Evolutionary conservation across 2,797 vertebrate species (phyloP).

Genomic region (Neosalanx taihuensis): DNA sequence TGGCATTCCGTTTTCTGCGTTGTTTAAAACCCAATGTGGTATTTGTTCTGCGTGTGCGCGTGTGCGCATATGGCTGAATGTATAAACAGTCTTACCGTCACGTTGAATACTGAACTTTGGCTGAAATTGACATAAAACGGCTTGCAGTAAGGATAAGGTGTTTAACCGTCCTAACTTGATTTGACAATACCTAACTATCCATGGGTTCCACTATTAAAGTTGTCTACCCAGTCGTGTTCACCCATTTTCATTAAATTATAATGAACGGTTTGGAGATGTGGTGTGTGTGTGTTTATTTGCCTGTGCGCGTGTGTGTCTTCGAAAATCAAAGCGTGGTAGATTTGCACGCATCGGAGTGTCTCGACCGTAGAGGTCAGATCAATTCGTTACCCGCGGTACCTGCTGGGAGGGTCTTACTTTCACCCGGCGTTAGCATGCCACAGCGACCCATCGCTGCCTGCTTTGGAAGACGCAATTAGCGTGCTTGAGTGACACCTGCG

Average conservation of each 20-base stretch:
- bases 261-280: slow-evolving; percentile 19
- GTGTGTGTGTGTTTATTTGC: not conserved
- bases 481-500: slow-evolving; percentile 5
- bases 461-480: slow-evolving; percentile 37
- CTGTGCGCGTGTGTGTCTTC: slow-evolving; percentile 15
- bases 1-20: not conserved
- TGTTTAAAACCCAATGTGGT: not conserved
- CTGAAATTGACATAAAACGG: slow-evolving; percentile 23
- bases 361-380: slow-evolving; percentile 48
- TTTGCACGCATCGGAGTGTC: slow-evolving; percentile 46
- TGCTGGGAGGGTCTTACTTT: slow-evolving; percentile 12
- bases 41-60: not conserved
- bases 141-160: slow-evolving; percentile 22
- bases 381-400: slow-evolving; percentile 38
- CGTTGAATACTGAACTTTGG: not conserved
- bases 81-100: not conserved
- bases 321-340: slow-evolving; percentile 42
- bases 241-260: slow-evolving; percentile 43
- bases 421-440: not conserved
- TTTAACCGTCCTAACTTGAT: slow-evolving; percentile 38
- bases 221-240: slow-evolving; percentile 26
- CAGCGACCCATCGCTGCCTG: not conserved
- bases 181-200: slow-evolving; percentile 35
- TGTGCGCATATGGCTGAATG: not conserved
- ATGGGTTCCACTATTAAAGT: slow-evolving; percentile 20